Conservation (phyloP, 37 sponge, comb jelly and placozoan genomes). For the Tethya wilhelma region DNA sequence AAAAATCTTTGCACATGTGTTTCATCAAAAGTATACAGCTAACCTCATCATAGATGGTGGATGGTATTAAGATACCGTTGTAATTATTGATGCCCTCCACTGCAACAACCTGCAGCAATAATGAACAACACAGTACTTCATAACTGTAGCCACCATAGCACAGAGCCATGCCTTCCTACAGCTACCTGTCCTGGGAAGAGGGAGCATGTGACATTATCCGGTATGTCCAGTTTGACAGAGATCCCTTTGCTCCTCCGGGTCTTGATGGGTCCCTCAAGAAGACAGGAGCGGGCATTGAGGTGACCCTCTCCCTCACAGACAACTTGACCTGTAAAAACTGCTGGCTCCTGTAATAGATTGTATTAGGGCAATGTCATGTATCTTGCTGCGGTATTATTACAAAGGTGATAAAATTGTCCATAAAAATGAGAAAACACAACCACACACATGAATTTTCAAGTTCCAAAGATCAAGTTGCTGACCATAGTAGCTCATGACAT, state of each 20-base stretch:
- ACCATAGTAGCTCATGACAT: no score
- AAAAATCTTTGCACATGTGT: not conserved
- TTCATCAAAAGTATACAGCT: not conserved
- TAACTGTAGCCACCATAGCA: not conserved
- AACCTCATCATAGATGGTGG: slow-evolving; percentile 58
- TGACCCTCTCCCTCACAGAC: slow-evolving; percentile 79
- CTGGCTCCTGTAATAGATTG: no score
- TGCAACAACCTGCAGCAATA: slow-evolving; percentile 54
- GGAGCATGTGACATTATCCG: slow-evolving; percentile 48
- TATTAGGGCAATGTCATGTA: no score
- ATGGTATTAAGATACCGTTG: slow-evolving; percentile 36
- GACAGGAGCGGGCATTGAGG: slow-evolving; percentile 64
- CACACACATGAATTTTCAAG: no score
- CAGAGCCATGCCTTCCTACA: not conserved
- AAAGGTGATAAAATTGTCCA: no score
- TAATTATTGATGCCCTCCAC: slow-evolving; percentile 67
- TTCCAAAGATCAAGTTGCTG: no score
- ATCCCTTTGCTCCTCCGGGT: not conserved
- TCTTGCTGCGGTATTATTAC: no score
- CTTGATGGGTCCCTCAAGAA: slow-evolving; percentile 62
- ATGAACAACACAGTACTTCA: slow-evolving; percentile 1
- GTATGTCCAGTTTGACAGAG: slow-evolving; percentile 45
- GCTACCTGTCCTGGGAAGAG: slow-evolving; percentile 83
- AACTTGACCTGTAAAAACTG: slow-evolving; percentile 63
- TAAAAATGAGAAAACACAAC: no score